These are phyloP conservation scores for Fratercula arctica DNA, from an alignment of 2,797 vertebrate genomes.

Conservation along the genomic window DNA sequence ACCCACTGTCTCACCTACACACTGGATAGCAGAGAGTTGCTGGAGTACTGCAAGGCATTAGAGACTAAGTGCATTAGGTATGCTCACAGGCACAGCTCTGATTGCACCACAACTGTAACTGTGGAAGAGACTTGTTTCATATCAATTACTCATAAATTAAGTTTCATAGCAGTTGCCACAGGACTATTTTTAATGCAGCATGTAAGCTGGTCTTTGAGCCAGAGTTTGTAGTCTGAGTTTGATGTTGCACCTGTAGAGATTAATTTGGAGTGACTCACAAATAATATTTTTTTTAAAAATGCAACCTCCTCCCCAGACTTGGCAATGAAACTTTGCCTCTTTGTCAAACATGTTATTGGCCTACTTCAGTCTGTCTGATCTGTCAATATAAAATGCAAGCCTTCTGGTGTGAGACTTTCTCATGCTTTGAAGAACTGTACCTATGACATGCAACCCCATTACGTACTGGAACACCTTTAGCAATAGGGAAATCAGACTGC, in stretches of 20 bases:
- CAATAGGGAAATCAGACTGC: not conserved
- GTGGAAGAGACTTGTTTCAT: not conserved
- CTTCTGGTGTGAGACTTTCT: not conserved
- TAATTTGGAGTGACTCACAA: not conserved
- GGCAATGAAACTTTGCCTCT: not conserved
- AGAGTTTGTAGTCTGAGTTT: not conserved
- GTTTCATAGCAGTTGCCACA: not conserved
- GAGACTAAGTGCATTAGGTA: no score
- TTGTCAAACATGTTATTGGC: not conserved
- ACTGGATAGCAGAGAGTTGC: not conserved
- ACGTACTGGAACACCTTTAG: not conserved
- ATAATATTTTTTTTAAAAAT: not conserved
- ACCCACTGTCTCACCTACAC: not conserved
- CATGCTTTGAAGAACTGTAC: not conserved
- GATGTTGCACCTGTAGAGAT: not conserved
- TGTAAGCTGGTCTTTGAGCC: not conserved
- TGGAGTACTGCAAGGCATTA: not conserved
- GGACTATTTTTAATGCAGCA: not conserved
- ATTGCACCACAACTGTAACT: not conserved
- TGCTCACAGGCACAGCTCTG: not conserved
- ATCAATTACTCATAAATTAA: not conserved
- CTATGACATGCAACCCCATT: not conserved
- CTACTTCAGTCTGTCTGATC: not conserved
- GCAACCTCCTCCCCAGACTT: accelerated
- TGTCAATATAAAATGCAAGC: not conserved